phyloP scores from a whole-genome alignment of 2,113 vertebrate species.

The Microcebus lehilahytsara region DNA sequence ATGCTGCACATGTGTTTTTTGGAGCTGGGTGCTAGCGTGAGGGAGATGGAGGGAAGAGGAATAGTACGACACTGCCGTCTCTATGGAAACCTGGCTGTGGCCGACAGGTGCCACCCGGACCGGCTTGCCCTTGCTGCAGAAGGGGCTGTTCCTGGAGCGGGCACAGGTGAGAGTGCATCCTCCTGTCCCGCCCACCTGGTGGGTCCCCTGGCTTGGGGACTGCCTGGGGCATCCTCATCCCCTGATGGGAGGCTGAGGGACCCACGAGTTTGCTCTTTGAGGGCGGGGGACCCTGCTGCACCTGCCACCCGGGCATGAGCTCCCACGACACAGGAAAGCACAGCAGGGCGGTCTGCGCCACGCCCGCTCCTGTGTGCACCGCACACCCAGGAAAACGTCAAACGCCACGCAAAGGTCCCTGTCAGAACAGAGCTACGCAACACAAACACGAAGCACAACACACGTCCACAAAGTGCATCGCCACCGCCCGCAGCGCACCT shows the following conservation, averaged over 20 bases:
- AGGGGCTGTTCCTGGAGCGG: neutral
- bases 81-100: neutral
- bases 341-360: constrained; percentile 4
- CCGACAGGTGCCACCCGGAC: accelerated
- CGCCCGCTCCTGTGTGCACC: constrained; percentile 48
- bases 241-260: neutral
- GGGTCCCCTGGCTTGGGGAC: neutral
- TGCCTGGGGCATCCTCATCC: neutral
- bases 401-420: constrained; percentile 54
- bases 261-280: accelerated
- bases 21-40: neutral
- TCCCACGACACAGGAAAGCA: constrained; percentile 59
- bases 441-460: constrained; percentile 49
- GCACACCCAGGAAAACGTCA: constrained; percentile 67
- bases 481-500: neutral
- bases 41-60: neutral
- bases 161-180: neutral
- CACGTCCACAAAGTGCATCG: constrained; percentile 21
- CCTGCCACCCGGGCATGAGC: neutral
- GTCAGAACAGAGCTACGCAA: constrained; percentile 57
- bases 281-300: neutral
- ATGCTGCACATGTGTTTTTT: neutral
- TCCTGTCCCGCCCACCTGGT: neutral
- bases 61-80: accelerated
- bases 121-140: neutral